Evolutionary conservation across 2,797 vertebrate genomes (phyloP).

Genomic region (Leuciscus waleckii): DNA sequence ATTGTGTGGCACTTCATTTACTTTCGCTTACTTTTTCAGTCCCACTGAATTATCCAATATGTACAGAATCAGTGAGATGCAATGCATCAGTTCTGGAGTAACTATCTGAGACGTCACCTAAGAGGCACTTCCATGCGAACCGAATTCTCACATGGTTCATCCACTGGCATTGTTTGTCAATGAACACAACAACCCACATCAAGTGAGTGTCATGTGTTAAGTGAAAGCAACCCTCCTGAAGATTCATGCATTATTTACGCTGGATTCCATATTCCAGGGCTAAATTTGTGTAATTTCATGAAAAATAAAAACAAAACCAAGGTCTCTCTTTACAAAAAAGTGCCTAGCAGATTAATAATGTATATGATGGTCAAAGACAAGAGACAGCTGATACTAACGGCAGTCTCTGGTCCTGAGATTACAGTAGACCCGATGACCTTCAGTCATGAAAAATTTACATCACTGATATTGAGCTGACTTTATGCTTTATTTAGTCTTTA

Average conservation of each 20-base stretch:
- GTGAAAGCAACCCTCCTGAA: constrained; percentile 44
- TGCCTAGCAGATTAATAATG: constrained; percentile 79
- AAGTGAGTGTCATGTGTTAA: constrained; percentile 37
- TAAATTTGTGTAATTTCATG: constrained; percentile 75
- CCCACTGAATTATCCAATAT: not conserved
- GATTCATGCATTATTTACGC: constrained; percentile 73
- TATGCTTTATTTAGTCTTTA: constrained; percentile 74
- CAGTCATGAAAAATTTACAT: constrained; percentile 81
- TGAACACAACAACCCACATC: constrained; percentile 40
- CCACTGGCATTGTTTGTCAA: constrained; percentile 16
- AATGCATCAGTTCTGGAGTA: not conserved
- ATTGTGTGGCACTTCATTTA: constrained; percentile 40
- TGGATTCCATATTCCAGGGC: constrained; percentile 62
- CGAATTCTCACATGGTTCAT: constrained; percentile 19
- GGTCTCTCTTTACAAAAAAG: constrained; percentile 63
- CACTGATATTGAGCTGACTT: constrained; percentile 76
- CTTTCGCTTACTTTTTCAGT: constrained; percentile 35
- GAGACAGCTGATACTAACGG: constrained; percentile 71
- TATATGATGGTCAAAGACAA: constrained; percentile 71
- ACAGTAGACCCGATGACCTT: constrained; percentile 76
- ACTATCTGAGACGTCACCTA: constrained; percentile 17
- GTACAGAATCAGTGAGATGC: constrained; percentile 15
- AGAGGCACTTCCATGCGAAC: not conserved
- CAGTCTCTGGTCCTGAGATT: constrained; percentile 74
- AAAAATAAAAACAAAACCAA: constrained; percentile 65